Evolutionary conservation across 2,888 invertebrate species (phyloP).

Genomic region (Agonopterix subpropinquella): DNA sequence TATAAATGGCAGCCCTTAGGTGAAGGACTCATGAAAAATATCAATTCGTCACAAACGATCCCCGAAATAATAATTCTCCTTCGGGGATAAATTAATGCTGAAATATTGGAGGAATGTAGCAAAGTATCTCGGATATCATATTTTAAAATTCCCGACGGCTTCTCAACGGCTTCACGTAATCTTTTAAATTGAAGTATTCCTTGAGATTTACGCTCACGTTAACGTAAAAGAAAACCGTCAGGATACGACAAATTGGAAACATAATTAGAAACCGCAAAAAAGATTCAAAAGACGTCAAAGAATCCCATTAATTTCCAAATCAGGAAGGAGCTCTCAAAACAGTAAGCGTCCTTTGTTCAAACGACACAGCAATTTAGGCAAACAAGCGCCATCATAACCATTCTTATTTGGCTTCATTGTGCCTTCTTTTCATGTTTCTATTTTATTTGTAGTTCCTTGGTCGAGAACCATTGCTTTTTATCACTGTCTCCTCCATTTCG

Average conservation of each 20-base stretch:
- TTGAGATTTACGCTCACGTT: neutral
- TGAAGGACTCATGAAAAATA: constrained; percentile 57
- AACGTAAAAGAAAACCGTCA: constrained; percentile 1
- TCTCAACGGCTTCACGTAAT: constrained; percentile 20
- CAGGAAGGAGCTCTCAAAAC: constrained; percentile 2
- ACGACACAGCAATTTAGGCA: constrained; percentile 3
- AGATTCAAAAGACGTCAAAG: constrained; percentile 1
- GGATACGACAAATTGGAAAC: constrained; percentile 6
- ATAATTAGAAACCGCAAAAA: constrained; percentile 1
- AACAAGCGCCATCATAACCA: constrained; percentile 3
- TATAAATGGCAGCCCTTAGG: constrained; percentile 54
- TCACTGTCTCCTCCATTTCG: constrained; percentile 3
- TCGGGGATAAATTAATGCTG: constrained; percentile 40
- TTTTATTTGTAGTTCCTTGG: constrained; percentile 5
- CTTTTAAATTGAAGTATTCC: neutral
- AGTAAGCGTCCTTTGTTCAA: constrained; percentile 2
- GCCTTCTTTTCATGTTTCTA: constrained; percentile 2
- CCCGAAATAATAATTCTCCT: constrained; percentile 25
- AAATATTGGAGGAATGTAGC: constrained; percentile 26
- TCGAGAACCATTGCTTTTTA: constrained; percentile 9
- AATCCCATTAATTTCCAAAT: constrained; percentile 10
- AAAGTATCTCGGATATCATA: constrained; percentile 27
- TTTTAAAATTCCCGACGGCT: constrained; percentile 22
- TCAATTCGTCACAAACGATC: constrained; percentile 54
- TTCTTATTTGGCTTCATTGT: neutral